These are phyloP conservation scores for Eucidaris tribuloides DNA, from an alignment of 35 echinoderm and acorn worm species.

Conservation along the genomic window DNA sequence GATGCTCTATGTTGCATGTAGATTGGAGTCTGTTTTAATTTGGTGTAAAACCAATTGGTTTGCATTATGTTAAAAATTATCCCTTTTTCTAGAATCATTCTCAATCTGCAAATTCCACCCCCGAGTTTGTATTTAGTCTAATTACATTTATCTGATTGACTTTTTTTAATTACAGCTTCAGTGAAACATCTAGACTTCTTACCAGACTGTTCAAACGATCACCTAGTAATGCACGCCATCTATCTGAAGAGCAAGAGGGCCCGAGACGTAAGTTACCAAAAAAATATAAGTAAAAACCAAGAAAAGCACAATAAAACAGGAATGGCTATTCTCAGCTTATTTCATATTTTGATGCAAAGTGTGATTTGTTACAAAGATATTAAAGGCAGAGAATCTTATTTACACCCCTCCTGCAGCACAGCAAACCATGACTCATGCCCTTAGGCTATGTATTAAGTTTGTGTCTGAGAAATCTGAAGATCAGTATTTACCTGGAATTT, in stretches of 20 bases:
- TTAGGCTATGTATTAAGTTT: no score
- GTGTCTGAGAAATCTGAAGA: no score
- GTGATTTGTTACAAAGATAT: not conserved
- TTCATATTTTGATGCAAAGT: not conserved
- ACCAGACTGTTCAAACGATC: constrained; percentile 72
- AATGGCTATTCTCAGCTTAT: not conserved
- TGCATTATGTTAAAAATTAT: no score
- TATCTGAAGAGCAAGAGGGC: constrained; percentile 50
- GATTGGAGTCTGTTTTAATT: no score
- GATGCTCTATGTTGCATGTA: no score
- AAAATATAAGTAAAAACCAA: not conserved
- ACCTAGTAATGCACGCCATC: constrained; percentile 30
- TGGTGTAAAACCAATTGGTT: no score
- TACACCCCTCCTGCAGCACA: no score
- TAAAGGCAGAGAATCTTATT: no score
- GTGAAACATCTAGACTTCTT: constrained; percentile 88
- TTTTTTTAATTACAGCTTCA: constrained; percentile 57
- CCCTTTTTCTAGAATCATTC: not conserved
- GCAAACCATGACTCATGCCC: no score
- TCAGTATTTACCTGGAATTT: no score
- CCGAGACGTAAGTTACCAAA: constrained; percentile 59
- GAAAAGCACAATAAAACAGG: not conserved
- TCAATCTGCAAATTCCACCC: not conserved
- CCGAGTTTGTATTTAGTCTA: not conserved
- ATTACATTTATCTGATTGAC: not conserved